Evolutionary conservation across 2,888 invertebrate genomes (phyloP), one percentile per base, ranked within the genome.

Genomic region (Conistra vaccinii): DNA sequence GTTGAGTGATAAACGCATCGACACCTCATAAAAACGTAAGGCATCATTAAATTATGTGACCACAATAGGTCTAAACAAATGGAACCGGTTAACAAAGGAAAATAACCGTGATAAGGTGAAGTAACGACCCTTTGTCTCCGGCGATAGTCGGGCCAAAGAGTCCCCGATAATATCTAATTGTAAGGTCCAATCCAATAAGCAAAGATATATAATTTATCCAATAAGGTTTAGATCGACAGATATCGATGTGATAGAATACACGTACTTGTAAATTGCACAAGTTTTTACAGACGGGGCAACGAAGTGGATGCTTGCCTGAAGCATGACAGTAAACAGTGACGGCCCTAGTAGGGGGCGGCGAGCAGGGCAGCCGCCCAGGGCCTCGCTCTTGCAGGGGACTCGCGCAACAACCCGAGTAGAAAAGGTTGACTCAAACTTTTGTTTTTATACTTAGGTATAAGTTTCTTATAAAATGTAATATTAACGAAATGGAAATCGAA

Each of bases 21-120:
- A 68, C 17, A 66, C 14, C 60, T 78, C 65, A 65, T 76, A 84
- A 78, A 66, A 74, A 67, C 26, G 58, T 63, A 66, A 71, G 26
- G 48, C 60, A 76, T 74, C 69, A 76, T 80, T 75, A 76, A 78
- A 83, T 71, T 72, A 80, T 75, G 68, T 84, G 66, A 69, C 73
- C 73, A 77, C 62, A 80, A 86, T 74, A 72, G 76, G 61, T 77
- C 66, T 78, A 71, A 76, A 76, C 61, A 78, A 81, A 85, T 81
- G 53, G 72, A 85, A 83, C 75, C 78, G 10, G 69, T 78, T 78
- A 85, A 85, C 83, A 81, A 85, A 78, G 76, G 85, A 79, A 86
- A 86, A 85, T 85, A 78, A 87, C 85, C 77, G 76, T 80, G 87
- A 85, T 80, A 87, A 87, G 68, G 76, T 53, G 63, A 78, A 76